Evolutionary conservation across 1,140 invertebrate genomes (phyloP).

Genomic region (Lysiphlebus fabarum): DNA sequence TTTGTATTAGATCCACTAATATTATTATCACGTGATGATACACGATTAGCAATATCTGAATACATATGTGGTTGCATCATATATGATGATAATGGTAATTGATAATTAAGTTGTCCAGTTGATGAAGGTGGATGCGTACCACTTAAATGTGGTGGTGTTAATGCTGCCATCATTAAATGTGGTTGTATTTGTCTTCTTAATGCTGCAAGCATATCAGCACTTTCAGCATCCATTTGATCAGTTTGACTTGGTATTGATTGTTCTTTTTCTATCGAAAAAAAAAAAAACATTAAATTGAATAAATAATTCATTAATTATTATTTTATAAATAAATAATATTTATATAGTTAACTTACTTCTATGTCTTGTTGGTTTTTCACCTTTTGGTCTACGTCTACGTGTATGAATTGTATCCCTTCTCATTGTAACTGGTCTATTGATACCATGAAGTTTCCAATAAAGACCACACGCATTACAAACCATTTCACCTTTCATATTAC

Average conservation of each 20-base stretch:
- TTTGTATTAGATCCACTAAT: conserved; percentile 17
- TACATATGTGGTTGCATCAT: conserved; percentile 45
- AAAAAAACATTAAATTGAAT: too few relatives aligned
- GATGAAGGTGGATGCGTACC: conserved; percentile 27
- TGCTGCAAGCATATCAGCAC: conserved; percentile 64
- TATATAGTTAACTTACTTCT: conserved; percentile 41
- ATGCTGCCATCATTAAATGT: conserved; percentile 61
- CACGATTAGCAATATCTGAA: conserved; percentile 30
- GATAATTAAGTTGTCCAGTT: conserved; percentile 43
- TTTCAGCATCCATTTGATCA: conserved; percentile 52
- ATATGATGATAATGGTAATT: conserved; percentile 44
- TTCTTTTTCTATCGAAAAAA: conserved; percentile 43
- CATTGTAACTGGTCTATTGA: conserved; percentile 90
- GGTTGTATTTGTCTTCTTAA: conserved; percentile 64
- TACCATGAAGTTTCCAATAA: conserved; percentile 89
- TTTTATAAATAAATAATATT: background rate
- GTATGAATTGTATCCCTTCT: conserved; percentile 96
- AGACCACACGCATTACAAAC: conserved; percentile 93
- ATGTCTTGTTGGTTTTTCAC: conserved; percentile 54
- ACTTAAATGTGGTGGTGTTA: conserved; percentile 42
- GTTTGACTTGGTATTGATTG: conserved; percentile 35
- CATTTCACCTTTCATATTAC: conserved; percentile 86
- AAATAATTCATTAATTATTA: too few relatives aligned
- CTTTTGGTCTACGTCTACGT: conserved; percentile 82
- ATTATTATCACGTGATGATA: conserved; percentile 20